Base-by-base conservation (phyloP, 2,888 invertebrate genomes). In the Drosophila putrida region DNA sequence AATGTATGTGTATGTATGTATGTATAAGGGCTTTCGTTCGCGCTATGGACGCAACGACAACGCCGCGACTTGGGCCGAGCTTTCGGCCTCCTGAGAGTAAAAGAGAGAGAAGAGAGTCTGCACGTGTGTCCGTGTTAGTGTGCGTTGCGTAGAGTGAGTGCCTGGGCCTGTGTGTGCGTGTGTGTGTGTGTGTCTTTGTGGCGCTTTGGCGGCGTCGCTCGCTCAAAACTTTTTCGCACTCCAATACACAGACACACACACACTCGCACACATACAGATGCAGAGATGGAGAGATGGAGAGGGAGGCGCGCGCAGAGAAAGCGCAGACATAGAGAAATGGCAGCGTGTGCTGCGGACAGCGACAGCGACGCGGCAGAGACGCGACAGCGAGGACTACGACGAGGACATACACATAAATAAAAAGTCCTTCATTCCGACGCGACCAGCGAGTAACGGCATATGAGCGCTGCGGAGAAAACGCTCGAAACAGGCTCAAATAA, bases 341-440 rank as follows among this genome's bases (percentile, higher is more conserved):
- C 83, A 75, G 89, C 57, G 60, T 54, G 78, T 39, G 28, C 63
- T 31, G 66, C 43, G 47, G 35, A 50, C 33, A n/a, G 89, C 89
- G 88, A 82, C 53, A 33, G 61, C 51, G 64, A 69, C 72, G 68
- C 69, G 88, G 83, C 90, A 85, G 88, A 90, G 89, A 82, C 50
- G 36, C 46, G 46, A 28, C 49, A 13, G 38, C 66, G 53, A 49
- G 51, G 79, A 73, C 84, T 67, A 71, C 88, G 81, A 68, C 88
- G 89, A 88, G 88, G 83, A 88, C 89, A 81, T 88, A 81, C 89
- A 92, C 92, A 92, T 92, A 92, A 92, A 92, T 92, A 92, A 91
- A 92, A 91, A 91, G 90, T 91, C 91, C 91, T 92, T 91, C 91
- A 91, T 91, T 91, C 91, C 91, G 91, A 91, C 91, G 91, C 91